Percentiles rank a stretch among this genome's conserved stretches.
Evolutionary conservation across 2,888 invertebrate genomes (phyloP).

Genomic region (Sarcophaga variegata): DNA sequence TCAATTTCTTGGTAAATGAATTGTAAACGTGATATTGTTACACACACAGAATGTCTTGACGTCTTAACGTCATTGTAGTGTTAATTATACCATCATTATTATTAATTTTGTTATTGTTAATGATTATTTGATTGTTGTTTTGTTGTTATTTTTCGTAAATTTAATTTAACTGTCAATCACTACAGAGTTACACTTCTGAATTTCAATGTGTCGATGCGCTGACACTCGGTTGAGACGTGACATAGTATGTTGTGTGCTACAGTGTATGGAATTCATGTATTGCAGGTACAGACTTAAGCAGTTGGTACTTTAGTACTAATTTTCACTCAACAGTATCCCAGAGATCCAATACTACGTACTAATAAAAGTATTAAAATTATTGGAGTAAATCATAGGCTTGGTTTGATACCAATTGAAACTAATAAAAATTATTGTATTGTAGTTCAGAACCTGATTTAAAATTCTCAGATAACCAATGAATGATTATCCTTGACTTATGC

Average conservation of each 20-base stretch:
- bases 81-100: slow-evolving; percentile 24
- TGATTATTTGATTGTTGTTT: not conserved
- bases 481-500: no score
- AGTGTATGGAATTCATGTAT: not conserved
- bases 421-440: no score
- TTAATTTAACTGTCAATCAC: not conserved
- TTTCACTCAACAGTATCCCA: no score
- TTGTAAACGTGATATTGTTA: slow-evolving; percentile 1
- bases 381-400: no score
- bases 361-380: no score
- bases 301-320: no score
- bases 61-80: slow-evolving; percentile 3
- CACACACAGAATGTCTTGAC: not conserved
- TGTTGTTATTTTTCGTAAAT: not conserved
- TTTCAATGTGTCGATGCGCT: not conserved
- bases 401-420: no score
- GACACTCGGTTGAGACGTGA: not conserved
- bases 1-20: not conserved
- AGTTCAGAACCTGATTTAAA: no score
- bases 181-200: not conserved
- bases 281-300: no score
- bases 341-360: no score
- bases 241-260: not conserved
- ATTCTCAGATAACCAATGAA: no score
- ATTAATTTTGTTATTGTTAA: not conserved